Conservation (phyloP, 2,888 invertebrate genomes). For the Incurvaria masculella region DNA sequence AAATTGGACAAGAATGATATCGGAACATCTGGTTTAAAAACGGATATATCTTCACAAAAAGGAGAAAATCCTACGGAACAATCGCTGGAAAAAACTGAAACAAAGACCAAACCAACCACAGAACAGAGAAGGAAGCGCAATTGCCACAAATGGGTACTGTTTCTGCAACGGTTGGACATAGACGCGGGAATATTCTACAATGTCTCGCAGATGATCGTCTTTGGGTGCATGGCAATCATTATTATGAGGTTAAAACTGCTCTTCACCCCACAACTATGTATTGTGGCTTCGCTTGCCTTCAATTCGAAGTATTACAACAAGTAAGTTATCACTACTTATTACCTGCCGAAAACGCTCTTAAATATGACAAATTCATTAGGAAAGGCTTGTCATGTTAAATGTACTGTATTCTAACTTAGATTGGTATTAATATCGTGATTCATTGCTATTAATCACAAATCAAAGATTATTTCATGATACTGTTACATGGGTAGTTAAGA, state of each 20-base stretch:
- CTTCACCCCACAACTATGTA: slow-evolving; percentile 74
- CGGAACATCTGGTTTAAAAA: too few relatives aligned
- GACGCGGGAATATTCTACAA: slow-evolving; percentile 66
- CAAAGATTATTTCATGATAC: too few relatives aligned
- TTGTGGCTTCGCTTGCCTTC: slow-evolving; percentile 66
- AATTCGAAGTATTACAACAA: slow-evolving; percentile 54
- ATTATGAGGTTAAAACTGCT: slow-evolving; percentile 78
- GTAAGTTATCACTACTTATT: slow-evolving; percentile 28
- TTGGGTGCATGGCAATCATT: slow-evolving; percentile 67
- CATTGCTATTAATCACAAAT: too few relatives aligned
- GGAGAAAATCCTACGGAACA: too few relatives aligned
- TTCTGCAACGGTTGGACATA: slow-evolving; percentile 31
- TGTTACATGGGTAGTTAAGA: too few relatives aligned
- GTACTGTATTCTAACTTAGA: too few relatives aligned
- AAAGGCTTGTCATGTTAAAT: too few relatives aligned
- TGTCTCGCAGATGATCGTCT: slow-evolving; percentile 67
- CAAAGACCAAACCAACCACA: slow-evolving; percentile 25
- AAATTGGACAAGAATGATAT: too few relatives aligned
- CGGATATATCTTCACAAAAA: slow-evolving; percentile 27
- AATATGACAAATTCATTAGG: too few relatives aligned
- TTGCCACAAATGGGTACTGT: slow-evolving; percentile 18
- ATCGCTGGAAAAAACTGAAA: slow-evolving; percentile 22
- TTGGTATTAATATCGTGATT: too few relatives aligned
- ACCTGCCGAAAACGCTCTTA: too few relatives aligned
- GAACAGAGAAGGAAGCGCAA: slow-evolving; percentile 20